Conservation (phyloP, 2,888 invertebrate genomes). For the Timema cristinae region DNA sequence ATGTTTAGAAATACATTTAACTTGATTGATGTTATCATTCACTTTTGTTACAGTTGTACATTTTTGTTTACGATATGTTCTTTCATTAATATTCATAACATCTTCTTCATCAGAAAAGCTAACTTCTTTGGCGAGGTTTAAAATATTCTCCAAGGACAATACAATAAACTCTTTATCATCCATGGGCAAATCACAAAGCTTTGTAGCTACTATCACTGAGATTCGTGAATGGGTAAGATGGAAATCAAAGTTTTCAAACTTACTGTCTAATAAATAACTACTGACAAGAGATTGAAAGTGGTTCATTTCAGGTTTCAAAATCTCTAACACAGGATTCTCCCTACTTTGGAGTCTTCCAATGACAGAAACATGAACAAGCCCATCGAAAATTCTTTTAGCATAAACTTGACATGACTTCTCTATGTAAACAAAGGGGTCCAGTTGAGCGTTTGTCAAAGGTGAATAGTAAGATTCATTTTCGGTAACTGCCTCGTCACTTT, state of each 20-base stretch:
- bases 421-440: conserved; percentile 51
- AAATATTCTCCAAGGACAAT: neutral
- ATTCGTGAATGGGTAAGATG: conserved; percentile 61
- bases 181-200: conserved; percentile 47
- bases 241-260: conserved; percentile 55
- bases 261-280: conserved; percentile 63
- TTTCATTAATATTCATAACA: conserved; percentile 36
- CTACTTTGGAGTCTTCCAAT: conserved; percentile 1
- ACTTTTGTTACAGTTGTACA: neutral
- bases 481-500: neutral
- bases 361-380: conserved; percentile 53
- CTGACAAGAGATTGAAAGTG: conserved; percentile 63
- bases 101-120: conserved; percentile 59
- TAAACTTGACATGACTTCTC: conserved; percentile 56
- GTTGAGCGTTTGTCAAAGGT: conserved; percentile 20
- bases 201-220: conserved; percentile 58
- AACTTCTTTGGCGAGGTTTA: conserved; percentile 37
- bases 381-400: conserved; percentile 64
- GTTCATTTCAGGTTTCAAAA: conserved; percentile 62
- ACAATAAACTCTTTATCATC: conserved; percentile 25
- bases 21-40: conserved; percentile 40
- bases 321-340: conserved; percentile 51
- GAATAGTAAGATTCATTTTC: neutral
- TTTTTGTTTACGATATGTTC: conserved; percentile 26
- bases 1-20: conserved; percentile 47